Conservation (phyloP, 1,140 invertebrate species). For the Sminthurides bifidus region DNA sequence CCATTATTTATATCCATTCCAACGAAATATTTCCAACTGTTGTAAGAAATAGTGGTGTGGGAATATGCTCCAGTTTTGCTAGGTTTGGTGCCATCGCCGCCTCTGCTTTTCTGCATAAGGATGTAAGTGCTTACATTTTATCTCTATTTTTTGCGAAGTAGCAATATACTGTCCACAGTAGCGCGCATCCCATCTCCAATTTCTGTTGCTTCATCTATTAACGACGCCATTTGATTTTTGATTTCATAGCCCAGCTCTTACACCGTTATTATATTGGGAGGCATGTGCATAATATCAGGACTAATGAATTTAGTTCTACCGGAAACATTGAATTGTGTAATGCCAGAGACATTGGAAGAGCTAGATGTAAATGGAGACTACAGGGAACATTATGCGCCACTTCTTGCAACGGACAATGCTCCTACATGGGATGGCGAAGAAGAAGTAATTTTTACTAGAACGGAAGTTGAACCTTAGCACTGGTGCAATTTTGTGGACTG, state of each 20-base stretch:
- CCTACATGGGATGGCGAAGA: too few relatives aligned
- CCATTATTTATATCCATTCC: constrained; percentile 37
- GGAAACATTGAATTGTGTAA: constrained; percentile 22
- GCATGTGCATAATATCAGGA: constrained; percentile 21
- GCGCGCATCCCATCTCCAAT: background rate
- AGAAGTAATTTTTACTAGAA: too few relatives aligned
- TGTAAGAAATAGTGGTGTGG: constrained; percentile 39
- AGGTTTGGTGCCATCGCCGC: constrained; percentile 40
- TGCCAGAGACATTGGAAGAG: constrained; percentile 29
- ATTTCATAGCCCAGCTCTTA: constrained; percentile 7
- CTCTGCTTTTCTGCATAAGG: constrained; percentile 34
- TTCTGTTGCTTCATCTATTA: background rate
- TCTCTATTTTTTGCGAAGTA: background rate
- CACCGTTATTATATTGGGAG: constrained; percentile 21
- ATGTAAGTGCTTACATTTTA: constrained; percentile 15
- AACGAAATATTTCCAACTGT: constrained; percentile 41
- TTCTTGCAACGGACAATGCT: too few relatives aligned
- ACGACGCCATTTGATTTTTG: background rate
- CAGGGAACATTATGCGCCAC: constrained; percentile 15
- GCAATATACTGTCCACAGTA: background rate
- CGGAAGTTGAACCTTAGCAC: too few relatives aligned
- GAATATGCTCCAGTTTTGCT: constrained; percentile 37
- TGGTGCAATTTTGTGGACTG: too few relatives aligned
- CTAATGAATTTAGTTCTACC: constrained; percentile 22
- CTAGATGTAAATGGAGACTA: constrained; percentile 13